Conservation (phyloP, 2,888 invertebrate species). For the Protophormia terraenovae region DNA sequence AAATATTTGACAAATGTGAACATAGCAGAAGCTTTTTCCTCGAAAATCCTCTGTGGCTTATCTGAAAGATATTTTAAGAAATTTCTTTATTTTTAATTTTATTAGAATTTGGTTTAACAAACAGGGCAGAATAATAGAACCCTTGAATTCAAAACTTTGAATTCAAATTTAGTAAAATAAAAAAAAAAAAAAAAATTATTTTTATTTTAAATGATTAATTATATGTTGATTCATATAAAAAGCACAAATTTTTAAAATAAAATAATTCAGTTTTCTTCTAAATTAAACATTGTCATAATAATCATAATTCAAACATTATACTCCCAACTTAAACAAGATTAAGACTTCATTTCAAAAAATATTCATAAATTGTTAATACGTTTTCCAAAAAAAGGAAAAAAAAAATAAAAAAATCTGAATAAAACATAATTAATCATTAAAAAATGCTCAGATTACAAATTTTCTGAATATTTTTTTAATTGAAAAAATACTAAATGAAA, state of each 20-base stretch:
- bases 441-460: background rate
- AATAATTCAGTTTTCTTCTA: background rate
- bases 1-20: too few species aligned
- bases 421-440: conserved; percentile 45
- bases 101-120: too few species aligned
- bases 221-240: background rate
- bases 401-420: background rate
- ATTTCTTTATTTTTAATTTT: too few species aligned
- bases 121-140: too few species aligned
- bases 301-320: background rate
- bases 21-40: too few species aligned
- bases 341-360: background rate
- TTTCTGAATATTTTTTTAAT: conserved; percentile 1
- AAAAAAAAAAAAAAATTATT: too few species aligned
- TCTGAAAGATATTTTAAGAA: too few species aligned
- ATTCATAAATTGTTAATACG: conserved; percentile 23
- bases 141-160: too few species aligned
- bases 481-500: conserved; percentile 8
- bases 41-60: too few species aligned
- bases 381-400: background rate
- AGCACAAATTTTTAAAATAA: background rate
- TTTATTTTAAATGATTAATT: conserved; percentile 37
- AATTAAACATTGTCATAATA: background rate
- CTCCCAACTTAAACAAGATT: background rate
- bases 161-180: too few species aligned